Evolutionary conservation across 2,797 vertebrate species (phyloP), one percentile per base, ranked within the genome.

Genomic region (Micromesistius poutassou): DNA sequence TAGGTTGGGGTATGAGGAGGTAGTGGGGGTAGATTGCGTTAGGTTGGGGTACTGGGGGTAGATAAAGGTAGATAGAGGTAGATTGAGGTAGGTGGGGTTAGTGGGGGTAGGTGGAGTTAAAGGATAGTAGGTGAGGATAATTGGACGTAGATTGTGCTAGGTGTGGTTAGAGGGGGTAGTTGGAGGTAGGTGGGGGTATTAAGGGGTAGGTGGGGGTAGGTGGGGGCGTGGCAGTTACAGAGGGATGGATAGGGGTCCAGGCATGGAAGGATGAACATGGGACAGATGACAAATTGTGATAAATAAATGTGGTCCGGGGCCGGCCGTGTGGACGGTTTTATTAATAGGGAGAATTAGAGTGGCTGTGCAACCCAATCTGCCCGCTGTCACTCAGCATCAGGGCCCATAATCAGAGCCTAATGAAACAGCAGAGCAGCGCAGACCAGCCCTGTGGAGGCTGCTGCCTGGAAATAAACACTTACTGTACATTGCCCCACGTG

Each of bases 221-320:
- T 76, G 80, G 36, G 10, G 16, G 72, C 8, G 9, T n/a, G 19
- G 55, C 50, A 68, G 79, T 33, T 38, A 22, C 84, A 78, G 76
- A 70, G 84, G 80, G 68, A 71, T 77, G 74, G 79, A 80, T 79
- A 81, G 85, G 79, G 85, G 79, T 83, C 6, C 73, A 78, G 86
- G 79, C 78, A 76, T 79, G 80, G 74, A 76, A 84, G 81, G 87
- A 84, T 91, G 91, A 91, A 91, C 86, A 74, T 87, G 9, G 90
- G 93, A 92, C 93, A 93, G 92, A 93, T 94, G 93, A 95, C 94
- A 95, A 94, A 95, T 95, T 94, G 94, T 94, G 94, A 95, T 95
- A 94, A 95, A 95, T 95, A 95, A 95, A 94, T 93, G 93, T 93
- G 92, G 90, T 94, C 93, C 87, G 85, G 92, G 91, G 91, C 46